Conservation (phyloP, 1,140 invertebrate species). For the Drosophila melanica region DNA sequence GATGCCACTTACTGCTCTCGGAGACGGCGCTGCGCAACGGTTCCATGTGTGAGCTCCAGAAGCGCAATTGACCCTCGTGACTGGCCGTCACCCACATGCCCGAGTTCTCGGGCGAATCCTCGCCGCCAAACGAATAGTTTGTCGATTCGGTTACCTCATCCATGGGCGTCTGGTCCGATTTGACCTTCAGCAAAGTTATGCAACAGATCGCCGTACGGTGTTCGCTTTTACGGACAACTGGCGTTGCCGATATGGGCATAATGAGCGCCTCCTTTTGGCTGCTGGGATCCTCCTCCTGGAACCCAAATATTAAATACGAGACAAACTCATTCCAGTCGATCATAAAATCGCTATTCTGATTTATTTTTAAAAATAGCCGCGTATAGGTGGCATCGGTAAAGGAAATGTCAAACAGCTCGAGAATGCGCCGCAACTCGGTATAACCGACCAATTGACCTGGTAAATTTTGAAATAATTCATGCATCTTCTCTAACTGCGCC, state of each 20-base stretch:
- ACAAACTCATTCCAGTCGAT: slow-evolving; percentile 89
- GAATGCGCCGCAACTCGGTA: slow-evolving; percentile 43
- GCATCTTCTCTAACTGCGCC: slow-evolving; percentile 53
- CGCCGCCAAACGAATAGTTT: slow-evolving; percentile 51
- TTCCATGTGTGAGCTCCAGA: slow-evolving; percentile 88
- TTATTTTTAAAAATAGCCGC: slow-evolving; percentile 82
- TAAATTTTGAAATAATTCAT: slow-evolving; percentile 29
- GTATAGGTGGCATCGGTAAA: slow-evolving; percentile 65
- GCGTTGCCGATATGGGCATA: slow-evolving; percentile 86
- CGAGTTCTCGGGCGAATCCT: slow-evolving; percentile 84
- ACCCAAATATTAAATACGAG: slow-evolving; percentile 88
- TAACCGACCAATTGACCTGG: slow-evolving; percentile 34
- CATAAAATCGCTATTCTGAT: slow-evolving; percentile 85
- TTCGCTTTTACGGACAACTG: slow-evolving; percentile 86
- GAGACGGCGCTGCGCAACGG: slow-evolving; percentile 86
- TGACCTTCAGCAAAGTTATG: slow-evolving; percentile 85
- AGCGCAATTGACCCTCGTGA: slow-evolving; percentile 88
- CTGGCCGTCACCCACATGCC: slow-evolving; percentile 88
- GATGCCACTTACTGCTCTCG: slow-evolving; percentile 85
- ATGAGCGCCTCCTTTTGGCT: slow-evolving; percentile 86
- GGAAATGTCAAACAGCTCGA: slow-evolving; percentile 49
- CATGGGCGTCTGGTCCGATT: slow-evolving; percentile 78
- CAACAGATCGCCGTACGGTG: slow-evolving; percentile 86
- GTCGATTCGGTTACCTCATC: slow-evolving; percentile 52
- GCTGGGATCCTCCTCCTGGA: slow-evolving; percentile 86